A percentile compares a stretch with the other conserved stretches of the same genome.
Evolutionary conservation across 2,113 vertebrate species (phyloP).

Genomic region (Dicaeum eximium): DNA sequence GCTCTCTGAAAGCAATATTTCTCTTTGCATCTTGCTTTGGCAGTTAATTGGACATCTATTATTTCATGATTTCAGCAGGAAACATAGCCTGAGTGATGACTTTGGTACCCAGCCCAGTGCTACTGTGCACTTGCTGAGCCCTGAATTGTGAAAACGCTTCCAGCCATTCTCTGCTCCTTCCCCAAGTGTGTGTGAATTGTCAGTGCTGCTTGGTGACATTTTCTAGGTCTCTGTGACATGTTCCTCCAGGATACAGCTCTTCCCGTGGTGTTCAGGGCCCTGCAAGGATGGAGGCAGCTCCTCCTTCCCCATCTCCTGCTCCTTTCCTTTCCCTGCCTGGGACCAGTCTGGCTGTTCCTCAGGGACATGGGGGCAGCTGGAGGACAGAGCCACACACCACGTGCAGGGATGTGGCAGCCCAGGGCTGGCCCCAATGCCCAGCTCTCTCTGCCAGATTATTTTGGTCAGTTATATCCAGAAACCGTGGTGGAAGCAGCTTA

Average conservation of each 20-base stretch:
- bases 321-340: not conserved
- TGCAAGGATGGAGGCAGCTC: not conserved
- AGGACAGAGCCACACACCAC: not conserved
- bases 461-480: not conserved
- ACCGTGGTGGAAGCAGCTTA: not conserved
- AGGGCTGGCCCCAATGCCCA: accelerated
- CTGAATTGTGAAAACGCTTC: not conserved
- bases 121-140: not conserved
- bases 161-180: not conserved
- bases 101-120: constrained; percentile 40
- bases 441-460: not conserved
- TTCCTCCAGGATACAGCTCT: not conserved
- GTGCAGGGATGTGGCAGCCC: not conserved
- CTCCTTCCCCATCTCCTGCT: not conserved
- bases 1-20: constrained; percentile 28
- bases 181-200: not conserved
- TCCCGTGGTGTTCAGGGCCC: not conserved
- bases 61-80: constrained; percentile 59
- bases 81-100: constrained; percentile 4
- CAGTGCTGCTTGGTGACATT: not conserved
- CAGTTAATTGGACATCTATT: constrained; percentile 41
- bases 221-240: not conserved
- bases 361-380: not conserved
- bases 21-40: constrained; percentile 8
- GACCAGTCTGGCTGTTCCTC: not conserved